Base-by-base conservation (phyloP, 2,113 vertebrate genomes). In the Sorex araneus region DNA sequence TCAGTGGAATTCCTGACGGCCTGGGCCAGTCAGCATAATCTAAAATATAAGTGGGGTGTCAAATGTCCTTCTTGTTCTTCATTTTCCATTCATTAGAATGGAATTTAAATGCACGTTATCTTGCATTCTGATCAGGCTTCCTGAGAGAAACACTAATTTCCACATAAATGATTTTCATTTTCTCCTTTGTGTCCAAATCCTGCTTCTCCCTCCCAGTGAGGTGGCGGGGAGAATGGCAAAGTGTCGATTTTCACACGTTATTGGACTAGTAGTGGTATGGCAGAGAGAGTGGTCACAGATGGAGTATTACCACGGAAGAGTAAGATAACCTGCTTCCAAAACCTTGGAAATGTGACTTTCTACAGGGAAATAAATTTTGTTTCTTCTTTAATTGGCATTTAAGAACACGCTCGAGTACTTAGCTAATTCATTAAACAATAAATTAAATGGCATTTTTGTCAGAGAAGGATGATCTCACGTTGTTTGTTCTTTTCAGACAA, bases 101-200 rank as follows among this genome's bases (percentile, higher is more conserved):
- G 34, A 93, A 69, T 94, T 84, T 84, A 78, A 89, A 88, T 87
- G 16, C 8, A 47, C 32, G 50, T 92, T 81, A 84, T 87, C 28
- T 77, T 64, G 67, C 64, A 34, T 79, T 27, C 60, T 79, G 3
- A 70, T 76, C 57, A 57, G 28, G 30, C 21, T 34, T 11, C 6
- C 23, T 47, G 18, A 94, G 90, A 77, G 86, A 28, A 84, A 87
- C 34, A 45, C 21, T 80, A 57, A 60, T 21, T 89, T 92, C 34
- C 34, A 74, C 88, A 92, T 91, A 78, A 89, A 80, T 81, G 50
- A 80, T 63, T 89, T 74, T 86, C 86, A 66, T 40, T 82, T 94
- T 92, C 21, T 80, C 36, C 54, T 73, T 93, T 85, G 84, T 76
- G 66, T 93, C 34, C 75, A 82, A 76, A 71, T 64, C 12, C 4